Percentiles rank a stretch among this genome's conserved stretches.
phyloP scores from a whole-genome alignment of 1,140 invertebrate species.

The Amyelois transitella region DNA sequence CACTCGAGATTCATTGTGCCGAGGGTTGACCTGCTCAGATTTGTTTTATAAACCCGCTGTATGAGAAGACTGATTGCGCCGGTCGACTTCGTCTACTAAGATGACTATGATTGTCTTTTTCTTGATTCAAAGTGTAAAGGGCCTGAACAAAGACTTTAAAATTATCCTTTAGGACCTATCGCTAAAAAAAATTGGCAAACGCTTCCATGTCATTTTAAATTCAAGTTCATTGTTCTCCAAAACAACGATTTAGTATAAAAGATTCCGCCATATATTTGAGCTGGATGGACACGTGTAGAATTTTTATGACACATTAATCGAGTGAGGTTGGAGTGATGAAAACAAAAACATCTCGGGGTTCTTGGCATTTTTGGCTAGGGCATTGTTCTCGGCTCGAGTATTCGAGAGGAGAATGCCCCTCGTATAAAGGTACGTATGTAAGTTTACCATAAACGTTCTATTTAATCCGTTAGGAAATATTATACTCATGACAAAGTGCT shows the following conservation, averaged over 20 bases:
- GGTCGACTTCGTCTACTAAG: too few species aligned
- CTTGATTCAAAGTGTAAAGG: too few species aligned
- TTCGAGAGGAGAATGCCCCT: constrained; percentile 53
- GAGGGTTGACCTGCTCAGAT: not conserved
- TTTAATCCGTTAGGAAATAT: constrained; percentile 53
- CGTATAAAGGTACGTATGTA: constrained; percentile 46
- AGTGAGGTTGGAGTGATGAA: constrained; percentile 32
- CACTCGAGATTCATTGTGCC: too few species aligned
- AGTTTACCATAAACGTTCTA: constrained; percentile 51
- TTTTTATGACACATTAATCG: constrained; percentile 65
- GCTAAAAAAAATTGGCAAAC: too few species aligned
- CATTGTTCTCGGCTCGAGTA: constrained; percentile 49
- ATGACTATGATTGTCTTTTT: too few species aligned
- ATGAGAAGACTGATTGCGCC: too few species aligned
- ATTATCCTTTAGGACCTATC: too few species aligned
- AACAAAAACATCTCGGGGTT: constrained; percentile 55
- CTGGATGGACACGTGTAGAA: constrained; percentile 46
- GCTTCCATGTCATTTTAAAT: too few species aligned
- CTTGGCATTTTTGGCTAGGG: constrained; percentile 43
- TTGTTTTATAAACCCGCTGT: too few species aligned
- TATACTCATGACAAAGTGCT: constrained; percentile 28
- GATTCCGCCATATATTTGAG: constrained; percentile 58
- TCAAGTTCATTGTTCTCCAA: constrained; percentile 56
- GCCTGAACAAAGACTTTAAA: too few species aligned
- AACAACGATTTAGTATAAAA: constrained; percentile 37